phyloP scores from a whole-genome alignment of 2,113 vertebrate genomes.

The Calonectris borealis region DNA sequence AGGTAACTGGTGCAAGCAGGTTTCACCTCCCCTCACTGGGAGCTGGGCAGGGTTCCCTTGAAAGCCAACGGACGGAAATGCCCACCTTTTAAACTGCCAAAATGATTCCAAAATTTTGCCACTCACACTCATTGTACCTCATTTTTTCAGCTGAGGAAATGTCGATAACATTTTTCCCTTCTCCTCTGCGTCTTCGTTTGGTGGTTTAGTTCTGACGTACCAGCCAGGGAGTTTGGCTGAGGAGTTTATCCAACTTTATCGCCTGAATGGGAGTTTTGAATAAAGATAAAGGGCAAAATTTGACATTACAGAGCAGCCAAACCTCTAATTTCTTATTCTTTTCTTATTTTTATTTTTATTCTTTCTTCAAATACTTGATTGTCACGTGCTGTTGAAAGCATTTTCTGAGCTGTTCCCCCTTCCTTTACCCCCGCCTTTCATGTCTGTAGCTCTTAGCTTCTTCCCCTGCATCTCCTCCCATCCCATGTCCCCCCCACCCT shows the following conservation, averaged over 20 bases:
- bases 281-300: neutral
- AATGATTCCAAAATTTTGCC: neutral
- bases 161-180: neutral
- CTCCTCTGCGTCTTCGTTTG: neutral
- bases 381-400: neutral
- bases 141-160: neutral
- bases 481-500: neutral
- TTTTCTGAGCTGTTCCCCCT: neutral
- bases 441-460: neutral
- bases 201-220: neutral
- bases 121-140: fast-evolving
- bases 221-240: neutral
- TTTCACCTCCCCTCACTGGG: neutral
- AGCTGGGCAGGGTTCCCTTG: neutral
- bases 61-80: neutral
- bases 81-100: neutral
- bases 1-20: neutral
- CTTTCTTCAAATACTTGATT: neutral
- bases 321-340: neutral
- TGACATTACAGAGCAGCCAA: neutral
- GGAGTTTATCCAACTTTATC: neutral
- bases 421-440: neutral
- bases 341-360: neutral
- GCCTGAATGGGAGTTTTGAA: neutral
- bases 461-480: neutral